A percentile compares a stretch with the other conserved stretches of the same genome.
These are phyloP conservation scores for Eulithis testata DNA, from an alignment of 2,888 invertebrate genomes.

Conservation along the genomic window DNA sequence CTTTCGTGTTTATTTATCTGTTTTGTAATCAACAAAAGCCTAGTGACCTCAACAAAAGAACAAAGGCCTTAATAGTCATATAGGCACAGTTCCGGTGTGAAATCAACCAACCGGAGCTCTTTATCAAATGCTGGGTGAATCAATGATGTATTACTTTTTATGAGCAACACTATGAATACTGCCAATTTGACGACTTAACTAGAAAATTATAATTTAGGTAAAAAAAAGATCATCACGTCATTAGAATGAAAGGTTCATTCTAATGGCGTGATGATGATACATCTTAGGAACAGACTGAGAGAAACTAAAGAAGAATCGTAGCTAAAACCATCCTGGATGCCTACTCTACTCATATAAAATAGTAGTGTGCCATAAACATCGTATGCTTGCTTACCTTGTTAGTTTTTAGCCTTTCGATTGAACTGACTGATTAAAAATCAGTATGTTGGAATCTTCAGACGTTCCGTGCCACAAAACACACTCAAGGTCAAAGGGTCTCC, in stretches of 20 bases:
- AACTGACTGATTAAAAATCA: background rate
- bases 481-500: background rate
- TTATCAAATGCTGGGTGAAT: constrained; percentile 34
- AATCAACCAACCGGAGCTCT: constrained; percentile 45
- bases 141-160: constrained; percentile 39
- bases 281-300: too few species aligned
- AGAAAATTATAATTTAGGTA: background rate
- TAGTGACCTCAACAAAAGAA: constrained; percentile 30
- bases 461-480: background rate
- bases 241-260: too few species aligned
- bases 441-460: background rate
- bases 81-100: constrained; percentile 52
- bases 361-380: too few species aligned
- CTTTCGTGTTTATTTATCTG: constrained; percentile 16
- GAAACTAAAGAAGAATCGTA: too few species aligned
- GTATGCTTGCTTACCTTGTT: too few species aligned
- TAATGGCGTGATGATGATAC: too few species aligned
- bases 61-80: constrained; percentile 49
- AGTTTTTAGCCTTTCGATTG: background rate
- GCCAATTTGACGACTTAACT: background rate
- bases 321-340: too few species aligned
- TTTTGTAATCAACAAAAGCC: constrained; percentile 27
- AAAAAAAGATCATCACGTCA: too few species aligned
- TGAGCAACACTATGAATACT: constrained; percentile 14
- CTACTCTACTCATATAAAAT: too few species aligned